Conservation (phyloP, 2,797 vertebrate species). For the Cyclopterus lumpus region DNA sequence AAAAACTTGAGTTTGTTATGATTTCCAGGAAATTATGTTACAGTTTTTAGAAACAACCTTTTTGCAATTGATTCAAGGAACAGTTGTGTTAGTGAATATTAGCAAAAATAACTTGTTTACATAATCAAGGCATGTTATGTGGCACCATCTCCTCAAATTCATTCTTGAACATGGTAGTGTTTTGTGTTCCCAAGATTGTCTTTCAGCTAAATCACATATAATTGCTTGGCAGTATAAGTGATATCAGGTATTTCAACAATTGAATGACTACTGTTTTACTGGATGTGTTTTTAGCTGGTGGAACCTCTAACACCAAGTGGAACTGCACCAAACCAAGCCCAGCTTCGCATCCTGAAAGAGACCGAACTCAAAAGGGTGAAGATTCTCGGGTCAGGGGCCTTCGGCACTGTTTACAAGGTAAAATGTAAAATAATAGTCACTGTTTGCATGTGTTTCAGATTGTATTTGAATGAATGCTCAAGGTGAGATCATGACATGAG, state of each 20-base stretch:
- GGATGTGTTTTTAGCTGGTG: conserved; percentile 86
- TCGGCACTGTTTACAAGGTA: conserved; percentile 98
- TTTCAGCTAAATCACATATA: not conserved
- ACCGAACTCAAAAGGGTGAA: conserved; percentile 96
- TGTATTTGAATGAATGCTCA: not conserved
- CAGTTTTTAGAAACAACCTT: conserved; percentile 1
- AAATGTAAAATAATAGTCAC: not conserved
- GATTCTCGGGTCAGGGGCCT: conserved; percentile 96
- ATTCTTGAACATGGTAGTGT: too few species aligned
- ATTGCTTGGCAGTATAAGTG: not conserved
- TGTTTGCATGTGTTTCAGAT: not conserved
- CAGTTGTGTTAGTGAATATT: not conserved
- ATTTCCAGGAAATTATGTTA: conserved; percentile 33
- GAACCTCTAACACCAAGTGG: conserved; percentile 98
- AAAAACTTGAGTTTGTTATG: conserved; percentile 12
- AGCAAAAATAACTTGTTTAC: not conserved
- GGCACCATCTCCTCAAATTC: not conserved
- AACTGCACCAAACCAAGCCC: conserved; percentile 97
- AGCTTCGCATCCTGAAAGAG: conserved; percentile 97
- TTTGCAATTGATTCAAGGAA: not conserved
- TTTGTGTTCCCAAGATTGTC: not conserved
- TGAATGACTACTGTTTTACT: conserved; percentile 8
- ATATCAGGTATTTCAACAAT: not conserved
- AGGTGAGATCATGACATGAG: conserved; percentile 11
- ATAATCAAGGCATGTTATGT: not conserved